Evolutionary conservation across 2,113 vertebrate genomes (phyloP).

Genomic region (pig (Sus scrofa)): DNA sequence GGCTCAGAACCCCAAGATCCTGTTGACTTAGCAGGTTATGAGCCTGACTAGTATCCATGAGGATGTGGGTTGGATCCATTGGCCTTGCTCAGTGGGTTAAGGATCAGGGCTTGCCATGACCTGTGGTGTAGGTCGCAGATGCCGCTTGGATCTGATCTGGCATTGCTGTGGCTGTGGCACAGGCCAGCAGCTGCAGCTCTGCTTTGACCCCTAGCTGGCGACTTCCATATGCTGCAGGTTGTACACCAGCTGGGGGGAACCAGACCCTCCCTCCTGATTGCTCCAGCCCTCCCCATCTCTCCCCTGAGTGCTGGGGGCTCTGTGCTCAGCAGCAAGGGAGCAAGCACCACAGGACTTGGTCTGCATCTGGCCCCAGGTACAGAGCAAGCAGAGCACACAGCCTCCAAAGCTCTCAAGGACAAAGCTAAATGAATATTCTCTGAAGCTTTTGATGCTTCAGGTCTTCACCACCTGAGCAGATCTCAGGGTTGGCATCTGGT

Average conservation of each 20-base stretch:
- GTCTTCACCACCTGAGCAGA: background rate
- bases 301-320: background rate
- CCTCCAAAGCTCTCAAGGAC: background rate
- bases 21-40: no score
- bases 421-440: background rate
- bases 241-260: fast-evolving
- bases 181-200: no score
- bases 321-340: background rate
- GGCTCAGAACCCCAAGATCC: background rate
- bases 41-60: no score
- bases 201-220: no score
- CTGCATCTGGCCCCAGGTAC: background rate
- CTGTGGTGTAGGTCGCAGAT: no score
- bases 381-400: no score
- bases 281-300: background rate
- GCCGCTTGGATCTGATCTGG: no score
- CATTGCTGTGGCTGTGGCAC: no score
- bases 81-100: no score
- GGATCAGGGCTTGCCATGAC: no score
- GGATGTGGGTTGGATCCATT: no score
- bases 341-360: no score
- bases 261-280: background rate
- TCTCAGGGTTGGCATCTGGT: background rate
- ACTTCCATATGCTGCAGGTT: background rate
- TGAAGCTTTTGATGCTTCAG: background rate